These are phyloP conservation scores for Pseudochromis fuscus DNA, from an alignment of 2,797 vertebrate genomes.

Conservation along the genomic window DNA sequence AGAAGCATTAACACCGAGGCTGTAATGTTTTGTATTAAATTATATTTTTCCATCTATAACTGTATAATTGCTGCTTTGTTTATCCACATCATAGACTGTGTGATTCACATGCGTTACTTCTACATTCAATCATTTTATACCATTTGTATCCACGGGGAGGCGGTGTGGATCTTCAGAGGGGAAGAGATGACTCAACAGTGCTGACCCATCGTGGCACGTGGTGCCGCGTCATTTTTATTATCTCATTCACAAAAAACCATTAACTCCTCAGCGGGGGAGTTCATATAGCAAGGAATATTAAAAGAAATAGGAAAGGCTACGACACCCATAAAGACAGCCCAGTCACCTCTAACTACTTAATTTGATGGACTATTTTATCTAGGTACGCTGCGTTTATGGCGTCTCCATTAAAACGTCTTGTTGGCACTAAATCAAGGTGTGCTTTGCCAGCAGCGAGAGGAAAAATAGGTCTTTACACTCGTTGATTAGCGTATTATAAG, in stretches of 20 bases:
- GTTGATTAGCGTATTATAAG: neutral
- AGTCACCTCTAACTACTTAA: conserved; percentile 33
- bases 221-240: conserved; percentile 50
- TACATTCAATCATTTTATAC: neutral
- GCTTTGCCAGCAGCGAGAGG: conserved; percentile 11
- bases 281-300: conserved; percentile 31
- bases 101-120: too few relatives aligned
- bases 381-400: conserved; percentile 51
- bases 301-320: conserved; percentile 15
- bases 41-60: too few relatives aligned
- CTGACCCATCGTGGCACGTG: conserved; percentile 27
- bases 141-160: conserved; percentile 46
- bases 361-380: conserved; percentile 59
- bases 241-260: conserved; percentile 67
- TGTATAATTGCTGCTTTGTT: too few relatives aligned
- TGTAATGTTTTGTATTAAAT: too few relatives aligned
- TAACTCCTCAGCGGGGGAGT: conserved; percentile 35
- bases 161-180: conserved; percentile 37
- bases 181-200: conserved; percentile 33
- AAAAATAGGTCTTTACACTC: neutral
- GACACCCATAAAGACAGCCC: conserved; percentile 44
- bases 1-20: too few relatives aligned
- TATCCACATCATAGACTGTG: too few relatives aligned
- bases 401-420: conserved; percentile 56
- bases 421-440: conserved; percentile 43